Base-by-base conservation (phyloP, 2,888 invertebrate genomes). In the Ditula angustiorana region DNA sequence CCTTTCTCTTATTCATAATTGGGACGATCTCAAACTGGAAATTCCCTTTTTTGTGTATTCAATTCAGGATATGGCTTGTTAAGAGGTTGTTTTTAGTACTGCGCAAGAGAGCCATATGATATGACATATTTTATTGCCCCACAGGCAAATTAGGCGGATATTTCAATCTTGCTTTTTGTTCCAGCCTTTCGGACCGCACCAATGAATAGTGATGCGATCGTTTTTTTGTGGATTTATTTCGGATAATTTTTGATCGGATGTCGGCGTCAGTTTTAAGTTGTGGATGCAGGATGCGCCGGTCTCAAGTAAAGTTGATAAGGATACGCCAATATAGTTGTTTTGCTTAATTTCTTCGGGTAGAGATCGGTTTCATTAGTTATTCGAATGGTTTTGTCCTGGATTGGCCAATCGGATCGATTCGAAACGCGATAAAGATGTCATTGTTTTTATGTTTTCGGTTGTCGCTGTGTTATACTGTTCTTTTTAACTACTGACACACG, bases 121-220 rank as follows among this genome's bases (percentile, higher is more conserved):
- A 91, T 92, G 91, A 90, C 90, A 87, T 88, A 87, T 87, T 88
- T 90, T 88, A 90, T 89, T 89, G 86, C 80, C 74, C 75, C 81
- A 79, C 82, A 89, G 85, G 84, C 88, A 91, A 92, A 92, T 92
- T 92, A 92, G 91, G 82, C 84, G 92, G 92, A 92, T 90, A 91
- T 90, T 86, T 90, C 91, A 89, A 90, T 92, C 91, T 85, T 71
- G 61, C 73, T 76, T 78, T 81, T 86, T 87, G 80, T 74, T 74
- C 70, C 72, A 13, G 37, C 33, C 60, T 60, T 82, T 79, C 78
- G 77, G 75, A 72, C 79, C 78, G 80, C 71, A 75, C 74, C 82
- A 76, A 83, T 85, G 84, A 85, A 84, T 85, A 82, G 79, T 80
- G 78, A 79, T 81, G 76, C 73, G 71, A 67, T 69, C 71, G 68